phyloP scores from a whole-genome alignment of 2,113 vertebrate species.

The Myotis brandtii region DNA sequence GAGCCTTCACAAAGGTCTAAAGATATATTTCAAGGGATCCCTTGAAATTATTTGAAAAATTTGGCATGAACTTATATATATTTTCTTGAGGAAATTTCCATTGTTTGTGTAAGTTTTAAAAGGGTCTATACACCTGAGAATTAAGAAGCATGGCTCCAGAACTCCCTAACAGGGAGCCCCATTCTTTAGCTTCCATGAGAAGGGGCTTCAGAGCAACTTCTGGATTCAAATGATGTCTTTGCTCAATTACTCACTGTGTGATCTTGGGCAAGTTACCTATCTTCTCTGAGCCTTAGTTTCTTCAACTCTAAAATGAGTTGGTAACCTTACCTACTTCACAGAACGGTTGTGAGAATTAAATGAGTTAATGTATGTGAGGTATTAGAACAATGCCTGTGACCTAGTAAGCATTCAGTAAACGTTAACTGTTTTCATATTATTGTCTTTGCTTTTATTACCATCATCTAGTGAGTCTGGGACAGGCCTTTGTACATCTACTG shows the following conservation, averaged over 20 bases:
- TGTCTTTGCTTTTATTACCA: not conserved
- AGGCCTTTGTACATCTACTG: not conserved
- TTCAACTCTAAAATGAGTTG: not conserved
- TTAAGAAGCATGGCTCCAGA: not conserved
- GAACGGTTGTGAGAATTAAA: not conserved
- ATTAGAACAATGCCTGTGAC: not conserved
- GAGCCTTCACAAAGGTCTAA: not conserved
- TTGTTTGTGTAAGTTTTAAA: not conserved
- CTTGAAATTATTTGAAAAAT: conserved; percentile 25
- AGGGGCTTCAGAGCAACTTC: not conserved
- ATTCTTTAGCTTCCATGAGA: not conserved
- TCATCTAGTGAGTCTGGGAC: not conserved
- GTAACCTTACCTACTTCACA: not conserved
- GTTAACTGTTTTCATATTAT: not conserved
- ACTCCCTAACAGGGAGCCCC: not conserved
- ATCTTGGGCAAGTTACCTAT: not conserved
- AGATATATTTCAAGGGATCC: not conserved
- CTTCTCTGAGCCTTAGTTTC: not conserved
- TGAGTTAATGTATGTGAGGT: not conserved
- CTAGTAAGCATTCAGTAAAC: not conserved
- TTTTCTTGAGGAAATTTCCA: not conserved
- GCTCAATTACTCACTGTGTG: not conserved
- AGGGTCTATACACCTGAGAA: not conserved
- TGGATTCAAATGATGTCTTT: not conserved
- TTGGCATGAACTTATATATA: not conserved